Evolutionary conservation across 2,797 vertebrate genomes (phyloP).

Genomic region (Anguilla obscura): DNA sequence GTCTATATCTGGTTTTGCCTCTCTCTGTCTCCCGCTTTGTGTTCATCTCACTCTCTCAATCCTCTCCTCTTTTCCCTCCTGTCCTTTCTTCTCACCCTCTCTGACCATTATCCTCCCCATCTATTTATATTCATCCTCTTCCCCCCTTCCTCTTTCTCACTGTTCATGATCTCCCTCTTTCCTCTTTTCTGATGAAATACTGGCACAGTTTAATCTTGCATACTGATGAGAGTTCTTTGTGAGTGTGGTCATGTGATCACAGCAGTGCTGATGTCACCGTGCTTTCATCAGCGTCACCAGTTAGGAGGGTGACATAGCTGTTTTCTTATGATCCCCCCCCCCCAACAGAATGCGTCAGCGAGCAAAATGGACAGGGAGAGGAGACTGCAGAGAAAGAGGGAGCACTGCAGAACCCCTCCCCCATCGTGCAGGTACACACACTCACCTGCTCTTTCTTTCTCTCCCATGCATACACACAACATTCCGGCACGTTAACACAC

Average conservation of each 20-base stretch:
- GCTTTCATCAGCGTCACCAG: background rate
- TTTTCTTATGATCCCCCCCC: conserved; percentile 12
- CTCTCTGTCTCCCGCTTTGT: background rate
- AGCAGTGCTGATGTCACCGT: conserved; percentile 10
- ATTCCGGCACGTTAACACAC: too few relatives aligned
- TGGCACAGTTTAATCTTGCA: background rate
- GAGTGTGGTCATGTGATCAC: conserved; percentile 7
- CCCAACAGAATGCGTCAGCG: conserved; percentile 31
- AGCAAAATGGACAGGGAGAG: conserved; percentile 29
- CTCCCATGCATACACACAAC: background rate
- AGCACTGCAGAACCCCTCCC: conserved; percentile 24
- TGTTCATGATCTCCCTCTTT: background rate
- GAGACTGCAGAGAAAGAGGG: conserved; percentile 29
- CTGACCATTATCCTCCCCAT: background rate
- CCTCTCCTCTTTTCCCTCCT: background rate
- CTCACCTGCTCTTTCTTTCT: background rate
- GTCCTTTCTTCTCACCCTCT: background rate
- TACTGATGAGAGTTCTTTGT: background rate
- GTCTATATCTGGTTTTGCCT: background rate
- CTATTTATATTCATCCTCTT: background rate
- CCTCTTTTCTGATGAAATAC: background rate
- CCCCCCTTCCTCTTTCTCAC: background rate
- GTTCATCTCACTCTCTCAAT: background rate
- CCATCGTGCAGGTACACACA: conserved; percentile 23
- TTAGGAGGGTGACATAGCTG: conserved; percentile 14